Base-by-base conservation (phyloP, 2,888 invertebrate genomes). In the Rutpela maculata region DNA sequence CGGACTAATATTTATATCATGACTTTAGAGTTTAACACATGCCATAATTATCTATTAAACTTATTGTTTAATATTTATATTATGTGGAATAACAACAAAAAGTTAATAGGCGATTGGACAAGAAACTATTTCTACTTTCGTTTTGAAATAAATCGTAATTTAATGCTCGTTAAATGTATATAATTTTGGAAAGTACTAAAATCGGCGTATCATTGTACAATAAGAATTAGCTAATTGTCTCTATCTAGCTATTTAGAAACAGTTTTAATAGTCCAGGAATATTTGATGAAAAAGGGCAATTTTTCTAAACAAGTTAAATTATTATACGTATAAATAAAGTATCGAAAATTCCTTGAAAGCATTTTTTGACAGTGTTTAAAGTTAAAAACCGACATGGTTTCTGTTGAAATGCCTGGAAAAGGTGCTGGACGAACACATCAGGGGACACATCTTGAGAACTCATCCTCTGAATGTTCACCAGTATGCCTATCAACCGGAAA, bases 131-230 rank as follows among this genome's bases (percentile, higher is more conserved):
- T 74, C 76, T 59, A 81, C 81, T 83, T 82, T 83, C 82, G 70
- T 81, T 80, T 78, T 78, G 78, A 81, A 79, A 81, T 82, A 81
- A 82, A 81, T 80, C 76, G 78, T 78, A 82, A 83, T 83, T 83
- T 83, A 80, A 81, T 82, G 82, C 79, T 80, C 76, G 82, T 83
- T 82, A 81, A 83, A 81, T 74, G 74, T 75, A 77, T 80, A 78
- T 79, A 82, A 83, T 81, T 82, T 82, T 81, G 80, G 78, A 80
- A 81, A 82, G 81, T 79, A 77, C 76, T 78, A 77, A 79, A 80
- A 80, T 82, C 77, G 74, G 83, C 83, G 78, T 82, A 75, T 80
- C 77, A 79, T 77, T 78, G 63, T 62, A 77, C 67, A 82, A 77
- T 73, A 77, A 65, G 69, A 80, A 74, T 76, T 76, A 69, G 72